Evolutionary conservation across 2,113 vertebrate genomes (phyloP).

Genomic region (Rafetus swinhoei): DNA sequence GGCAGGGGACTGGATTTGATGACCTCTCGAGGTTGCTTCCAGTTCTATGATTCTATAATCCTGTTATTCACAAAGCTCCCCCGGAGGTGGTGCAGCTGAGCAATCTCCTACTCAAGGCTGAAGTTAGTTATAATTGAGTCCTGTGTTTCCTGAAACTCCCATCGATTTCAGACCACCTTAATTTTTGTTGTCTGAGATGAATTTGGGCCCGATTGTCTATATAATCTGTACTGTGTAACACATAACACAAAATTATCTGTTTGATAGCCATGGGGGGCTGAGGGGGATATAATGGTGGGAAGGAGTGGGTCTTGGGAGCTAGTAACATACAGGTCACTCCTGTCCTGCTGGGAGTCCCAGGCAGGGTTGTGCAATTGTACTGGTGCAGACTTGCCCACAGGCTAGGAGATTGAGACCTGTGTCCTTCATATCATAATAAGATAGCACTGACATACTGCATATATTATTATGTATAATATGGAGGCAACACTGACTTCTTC

Average conservation of each 20-base stretch:
- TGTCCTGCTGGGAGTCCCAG: no score
- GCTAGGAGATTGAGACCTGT: no score
- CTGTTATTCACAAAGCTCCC: neutral
- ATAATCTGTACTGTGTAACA: neutral
- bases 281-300: no score
- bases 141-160: neutral
- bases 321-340: no score
- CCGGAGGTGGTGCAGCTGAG: neutral
- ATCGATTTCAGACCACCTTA: neutral
- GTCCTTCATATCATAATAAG: neutral
- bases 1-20: no score
- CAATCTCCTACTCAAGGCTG: neutral
- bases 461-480: rapidly evolving
- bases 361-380: no score
- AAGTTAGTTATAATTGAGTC: neutral
- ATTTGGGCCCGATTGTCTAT: neutral
- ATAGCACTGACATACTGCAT: neutral
- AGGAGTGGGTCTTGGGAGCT: no score
- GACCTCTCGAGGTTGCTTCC: no score
- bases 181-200: neutral
- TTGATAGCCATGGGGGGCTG: neutral
- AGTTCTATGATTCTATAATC: neutral
- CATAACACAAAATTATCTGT: neutral
- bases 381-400: no score
- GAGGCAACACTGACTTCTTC: neutral